phyloP scores from a whole-genome alignment of 2,113 vertebrate genomes.

The Charina bottae region DNA sequence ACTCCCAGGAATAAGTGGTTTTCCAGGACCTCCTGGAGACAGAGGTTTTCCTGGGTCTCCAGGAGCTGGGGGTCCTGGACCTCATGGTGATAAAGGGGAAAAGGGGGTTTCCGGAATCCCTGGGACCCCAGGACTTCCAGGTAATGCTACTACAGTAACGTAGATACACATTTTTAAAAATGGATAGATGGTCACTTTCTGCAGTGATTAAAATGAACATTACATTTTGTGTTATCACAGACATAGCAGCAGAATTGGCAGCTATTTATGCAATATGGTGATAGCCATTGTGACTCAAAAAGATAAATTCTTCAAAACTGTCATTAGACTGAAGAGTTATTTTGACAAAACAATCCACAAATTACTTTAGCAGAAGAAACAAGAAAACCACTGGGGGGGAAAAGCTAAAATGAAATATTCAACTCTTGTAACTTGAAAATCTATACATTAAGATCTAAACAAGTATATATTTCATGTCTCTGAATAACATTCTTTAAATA shows the following conservation, averaged over 20 bases:
- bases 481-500: not conserved
- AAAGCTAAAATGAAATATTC: not conserved
- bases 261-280: not conserved
- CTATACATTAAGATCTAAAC: not conserved
- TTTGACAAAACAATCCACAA: not conserved
- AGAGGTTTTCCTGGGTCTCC: slow-evolving; percentile 86
- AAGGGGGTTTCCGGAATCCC: slow-evolving; percentile 81
- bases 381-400: not conserved
- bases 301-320: not conserved
- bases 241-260: not conserved
- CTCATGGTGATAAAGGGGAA: slow-evolving; percentile 88
- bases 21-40: slow-evolving; percentile 82
- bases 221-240: not conserved
- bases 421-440: not conserved
- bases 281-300: not conserved
- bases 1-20: slow-evolving; percentile 81
- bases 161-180: not conserved
- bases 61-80: slow-evolving; percentile 79
- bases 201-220: not conserved
- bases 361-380: not conserved
- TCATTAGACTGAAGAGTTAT: not conserved
- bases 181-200: not conserved
- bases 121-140: slow-evolving; percentile 83
- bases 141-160: slow-evolving; percentile 64
- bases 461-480: not conserved